Evolutionary conservation across 2,888 invertebrate genomes (phyloP).

Genomic region (Nomada hirtipes): DNA sequence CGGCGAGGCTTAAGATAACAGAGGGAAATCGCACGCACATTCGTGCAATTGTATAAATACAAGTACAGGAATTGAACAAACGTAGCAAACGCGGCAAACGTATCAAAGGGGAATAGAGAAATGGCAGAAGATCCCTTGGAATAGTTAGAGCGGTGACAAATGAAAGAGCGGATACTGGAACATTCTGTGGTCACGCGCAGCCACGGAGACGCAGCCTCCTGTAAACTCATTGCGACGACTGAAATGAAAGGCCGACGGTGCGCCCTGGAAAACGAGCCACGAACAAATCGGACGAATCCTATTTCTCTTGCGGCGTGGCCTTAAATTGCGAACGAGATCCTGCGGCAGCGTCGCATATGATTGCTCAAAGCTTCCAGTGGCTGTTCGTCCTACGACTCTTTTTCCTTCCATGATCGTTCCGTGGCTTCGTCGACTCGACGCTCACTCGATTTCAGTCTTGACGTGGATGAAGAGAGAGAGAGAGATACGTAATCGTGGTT

Average conservation of each 20-base stretch:
- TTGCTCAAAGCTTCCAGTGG: conserved; percentile 71
- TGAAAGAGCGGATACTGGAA: conserved; percentile 50
- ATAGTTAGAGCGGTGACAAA: conserved; percentile 53
- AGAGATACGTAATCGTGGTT: conserved; percentile 50
- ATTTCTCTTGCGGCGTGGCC: conserved; percentile 55
- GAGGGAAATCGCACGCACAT: conserved; percentile 30
- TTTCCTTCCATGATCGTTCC: conserved; percentile 1
- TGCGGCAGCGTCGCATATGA: conserved; percentile 69
- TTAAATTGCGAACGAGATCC: conserved; percentile 69
- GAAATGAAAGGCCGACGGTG: conserved; percentile 42
- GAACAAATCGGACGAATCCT: conserved; percentile 60
- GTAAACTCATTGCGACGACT: conserved; percentile 63
- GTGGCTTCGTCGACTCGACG: not conserved
- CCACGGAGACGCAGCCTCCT: conserved; percentile 45
- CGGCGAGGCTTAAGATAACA: conserved; percentile 34
- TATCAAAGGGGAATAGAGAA: not conserved
- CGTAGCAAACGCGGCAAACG: conserved; percentile 13
- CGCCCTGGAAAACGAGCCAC: conserved; percentile 7
- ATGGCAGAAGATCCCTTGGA: not conserved
- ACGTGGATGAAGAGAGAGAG: not conserved
- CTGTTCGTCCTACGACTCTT: not conserved
- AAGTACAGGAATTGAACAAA: conserved; percentile 32
- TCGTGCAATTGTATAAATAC: not conserved
- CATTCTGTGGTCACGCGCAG: conserved; percentile 48
- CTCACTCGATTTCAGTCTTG: conserved; percentile 7